phyloP scores from a whole-genome alignment of 2,113 vertebrate species.

The Lasiurus borealis region DNA sequence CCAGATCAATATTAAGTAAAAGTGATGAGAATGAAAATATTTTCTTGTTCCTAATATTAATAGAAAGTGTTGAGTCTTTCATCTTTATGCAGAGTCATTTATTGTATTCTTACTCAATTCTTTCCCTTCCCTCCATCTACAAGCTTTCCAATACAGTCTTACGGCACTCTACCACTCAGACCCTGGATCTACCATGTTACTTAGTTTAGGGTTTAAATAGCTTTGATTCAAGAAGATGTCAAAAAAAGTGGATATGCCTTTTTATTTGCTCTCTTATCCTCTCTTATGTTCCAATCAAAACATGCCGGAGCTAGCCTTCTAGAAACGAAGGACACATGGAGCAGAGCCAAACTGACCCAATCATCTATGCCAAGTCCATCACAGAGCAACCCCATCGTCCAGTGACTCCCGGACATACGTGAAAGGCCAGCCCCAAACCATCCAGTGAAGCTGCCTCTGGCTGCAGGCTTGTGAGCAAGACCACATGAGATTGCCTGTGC shows the following conservation, averaged over 20 bases:
- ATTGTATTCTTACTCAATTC: no score
- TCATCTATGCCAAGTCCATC: not conserved
- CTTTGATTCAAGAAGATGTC: not conserved
- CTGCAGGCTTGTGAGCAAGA: not conserved
- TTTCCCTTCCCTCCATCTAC: no score
- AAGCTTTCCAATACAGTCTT: no score
- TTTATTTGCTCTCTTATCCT: not conserved
- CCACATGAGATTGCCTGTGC: not conserved
- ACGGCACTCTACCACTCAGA: no score
- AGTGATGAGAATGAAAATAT: no score
- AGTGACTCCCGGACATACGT: not conserved
- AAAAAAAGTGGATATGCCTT: not conserved
- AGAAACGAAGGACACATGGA: not conserved
- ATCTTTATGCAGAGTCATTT: no score
- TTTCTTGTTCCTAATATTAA: no score
- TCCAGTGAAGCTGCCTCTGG: not conserved
- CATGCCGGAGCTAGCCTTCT: not conserved
- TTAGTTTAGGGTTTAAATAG: not conserved
- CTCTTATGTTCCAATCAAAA: not conserved
- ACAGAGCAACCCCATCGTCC: not conserved
- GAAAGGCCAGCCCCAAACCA: not conserved
- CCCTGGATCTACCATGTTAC: no score
- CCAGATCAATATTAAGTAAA: no score
- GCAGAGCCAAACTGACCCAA: not conserved
- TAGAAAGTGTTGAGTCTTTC: no score